phyloP scores from a whole-genome alignment of 2,113 vertebrate genomes.

The Tenebrosternarchus preto region DNA sequence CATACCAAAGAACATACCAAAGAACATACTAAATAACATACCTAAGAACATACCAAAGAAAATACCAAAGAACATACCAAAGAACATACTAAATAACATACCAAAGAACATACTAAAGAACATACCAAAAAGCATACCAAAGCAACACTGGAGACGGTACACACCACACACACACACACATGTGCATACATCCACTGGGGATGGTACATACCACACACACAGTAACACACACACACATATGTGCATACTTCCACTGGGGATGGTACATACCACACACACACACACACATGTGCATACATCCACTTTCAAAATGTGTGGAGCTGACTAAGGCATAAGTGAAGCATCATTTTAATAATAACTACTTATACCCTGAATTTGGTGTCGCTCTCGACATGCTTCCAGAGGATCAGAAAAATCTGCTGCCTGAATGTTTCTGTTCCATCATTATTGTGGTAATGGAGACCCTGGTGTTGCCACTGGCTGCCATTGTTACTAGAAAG shows the following conservation, averaged over 20 bases:
- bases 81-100: no score
- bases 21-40: no score
- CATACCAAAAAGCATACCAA: no score
- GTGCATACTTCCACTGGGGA: constrained; percentile 17
- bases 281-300: constrained; percentile 12
- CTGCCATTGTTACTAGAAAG: constrained; percentile 44
- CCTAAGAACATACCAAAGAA: no score
- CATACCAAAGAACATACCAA: no score
- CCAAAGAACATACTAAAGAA: no score
- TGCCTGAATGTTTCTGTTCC: constrained; percentile 47
- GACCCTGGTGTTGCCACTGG: constrained; percentile 31
- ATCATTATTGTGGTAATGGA: constrained; percentile 38
- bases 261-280: no score
- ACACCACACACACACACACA: constrained; percentile 26
- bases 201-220: no score
- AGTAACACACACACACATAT: no score
- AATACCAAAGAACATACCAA: no score
- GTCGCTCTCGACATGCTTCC: constrained; percentile 32
- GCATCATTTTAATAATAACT: constrained; percentile 32
- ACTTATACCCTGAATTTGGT: constrained; percentile 19
- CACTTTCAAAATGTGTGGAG: constrained; percentile 17
- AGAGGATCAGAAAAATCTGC: constrained; percentile 27
- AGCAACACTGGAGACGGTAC: no score
- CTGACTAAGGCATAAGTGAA: constrained; percentile 11
- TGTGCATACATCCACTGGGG: constrained; percentile 27